Evolutionary conservation across 2,888 invertebrate species (phyloP).

Genomic region (Leptopilina myrica): DNA sequence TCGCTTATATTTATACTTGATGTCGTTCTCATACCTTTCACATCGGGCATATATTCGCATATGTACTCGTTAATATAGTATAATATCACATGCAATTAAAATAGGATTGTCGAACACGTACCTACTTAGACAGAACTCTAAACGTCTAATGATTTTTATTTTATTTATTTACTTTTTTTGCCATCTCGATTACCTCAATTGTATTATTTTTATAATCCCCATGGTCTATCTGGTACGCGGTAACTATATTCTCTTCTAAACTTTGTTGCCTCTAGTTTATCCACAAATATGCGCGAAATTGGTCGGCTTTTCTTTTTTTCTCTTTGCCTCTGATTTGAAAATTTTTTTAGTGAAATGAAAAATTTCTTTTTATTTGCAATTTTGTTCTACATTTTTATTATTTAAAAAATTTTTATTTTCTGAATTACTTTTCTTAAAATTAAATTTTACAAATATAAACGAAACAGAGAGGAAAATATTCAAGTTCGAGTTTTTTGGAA

Average conservation of each 20-base stretch:
- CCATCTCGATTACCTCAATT: slow-evolving; percentile 44
- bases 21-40: slow-evolving; percentile 57
- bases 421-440: too few species aligned
- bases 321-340: not conserved
- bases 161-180: too few species aligned
- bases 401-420: too few species aligned
- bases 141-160: slow-evolving; percentile 50
- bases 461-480: too few species aligned
- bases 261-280: slow-evolving; percentile 5
- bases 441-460: too few species aligned
- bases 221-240: slow-evolving; percentile 30
- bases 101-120: slow-evolving; percentile 75
- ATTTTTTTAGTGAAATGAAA: not conserved
- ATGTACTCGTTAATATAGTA: slow-evolving; percentile 61
- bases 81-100: slow-evolving; percentile 75
- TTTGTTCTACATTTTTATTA: too few species aligned
- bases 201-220: not conserved
- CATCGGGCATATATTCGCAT: slow-evolving; percentile 56
- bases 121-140: slow-evolving; percentile 60
- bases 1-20: slow-evolving; percentile 55
- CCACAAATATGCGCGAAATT: not conserved
- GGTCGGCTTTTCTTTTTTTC: not conserved
- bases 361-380: too few species aligned
- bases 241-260: slow-evolving; percentile 7
- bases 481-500: too few species aligned